These are phyloP conservation scores for Ophioderma brevispina DNA, from an alignment of 35 echinoderm and acorn worm species.

Conservation along the genomic window DNA sequence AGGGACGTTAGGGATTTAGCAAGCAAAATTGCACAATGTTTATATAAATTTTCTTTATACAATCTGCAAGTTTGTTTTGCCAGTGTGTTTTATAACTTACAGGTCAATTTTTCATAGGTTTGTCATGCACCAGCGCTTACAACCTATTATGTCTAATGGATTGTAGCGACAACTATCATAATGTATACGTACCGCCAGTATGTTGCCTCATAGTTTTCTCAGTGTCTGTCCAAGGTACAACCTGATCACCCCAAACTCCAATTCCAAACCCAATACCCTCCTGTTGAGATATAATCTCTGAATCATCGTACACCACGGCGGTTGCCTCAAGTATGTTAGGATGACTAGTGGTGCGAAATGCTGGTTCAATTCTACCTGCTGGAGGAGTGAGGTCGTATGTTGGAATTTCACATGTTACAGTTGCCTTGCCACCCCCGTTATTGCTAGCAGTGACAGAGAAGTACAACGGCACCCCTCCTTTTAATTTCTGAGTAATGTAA, in stretches of 20 bases:
- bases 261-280: slow-evolving; percentile 51
- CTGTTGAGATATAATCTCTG: slow-evolving; percentile 9
- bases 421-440: slow-evolving; percentile 4
- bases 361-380: slow-evolving; percentile 24
- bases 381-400: slow-evolving; percentile 55
- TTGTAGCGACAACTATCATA: too few relatives aligned
- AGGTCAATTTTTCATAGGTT: too few relatives aligned
- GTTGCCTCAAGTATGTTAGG: slow-evolving; percentile 38
- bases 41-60: too few relatives aligned
- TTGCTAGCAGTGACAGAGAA: slow-evolving; percentile 55
- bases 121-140: too few relatives aligned
- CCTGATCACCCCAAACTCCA: slow-evolving; percentile 46
- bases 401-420: slow-evolving; percentile 30
- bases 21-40: not conserved
- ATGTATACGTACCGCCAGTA: too few relatives aligned
- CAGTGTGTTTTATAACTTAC: too few relatives aligned
- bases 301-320: slow-evolving; percentile 46
- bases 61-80: too few relatives aligned
- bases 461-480: slow-evolving; percentile 32
- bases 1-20: not conserved
- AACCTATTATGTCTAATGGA: too few relatives aligned
- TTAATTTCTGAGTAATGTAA: slow-evolving; percentile 13
- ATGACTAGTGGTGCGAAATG: slow-evolving; percentile 40
- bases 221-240: slow-evolving; percentile 21
- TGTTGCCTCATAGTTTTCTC: not conserved